Evolutionary conservation across 2,797 vertebrate genomes (phyloP).

Genomic region (Melanotaenia pygmaea): DNA sequence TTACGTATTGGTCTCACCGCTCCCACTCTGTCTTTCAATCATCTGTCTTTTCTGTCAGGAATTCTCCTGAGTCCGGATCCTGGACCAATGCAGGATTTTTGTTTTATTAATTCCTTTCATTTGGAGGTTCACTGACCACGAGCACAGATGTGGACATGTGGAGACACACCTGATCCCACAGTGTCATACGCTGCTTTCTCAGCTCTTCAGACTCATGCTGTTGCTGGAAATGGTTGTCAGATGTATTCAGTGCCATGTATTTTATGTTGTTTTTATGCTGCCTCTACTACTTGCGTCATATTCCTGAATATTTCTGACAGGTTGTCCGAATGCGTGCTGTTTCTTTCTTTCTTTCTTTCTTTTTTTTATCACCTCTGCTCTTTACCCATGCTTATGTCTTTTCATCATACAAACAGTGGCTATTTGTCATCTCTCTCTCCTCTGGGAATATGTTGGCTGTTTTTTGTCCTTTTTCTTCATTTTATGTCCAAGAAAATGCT

Average conservation of each 20-base stretch:
- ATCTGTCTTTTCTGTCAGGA: constrained; percentile 67
- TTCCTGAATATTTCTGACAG: constrained; percentile 37
- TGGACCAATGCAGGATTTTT: constrained; percentile 83
- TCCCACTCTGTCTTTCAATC: constrained; percentile 19
- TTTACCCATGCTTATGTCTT: constrained; percentile 22
- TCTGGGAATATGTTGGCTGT: constrained; percentile 11
- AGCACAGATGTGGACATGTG: background rate
- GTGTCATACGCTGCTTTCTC: constrained; percentile 1
- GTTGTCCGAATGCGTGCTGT: constrained; percentile 22
- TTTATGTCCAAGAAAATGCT: constrained; percentile 30
- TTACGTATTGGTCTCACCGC: constrained; percentile 43
- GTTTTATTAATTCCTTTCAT: constrained; percentile 83
- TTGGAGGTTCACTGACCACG: constrained; percentile 80
- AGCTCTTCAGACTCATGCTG: constrained; percentile 28
- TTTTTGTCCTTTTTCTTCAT: background rate
- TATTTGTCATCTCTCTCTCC: constrained; percentile 49
- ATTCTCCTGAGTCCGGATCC: constrained; percentile 75
- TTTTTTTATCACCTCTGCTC: constrained; percentile 5
- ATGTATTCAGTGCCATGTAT: constrained; percentile 35
- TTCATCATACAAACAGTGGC: constrained; percentile 25
- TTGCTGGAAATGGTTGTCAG: constrained; percentile 42
- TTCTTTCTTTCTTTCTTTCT: constrained; percentile 5
- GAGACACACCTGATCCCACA: constrained; percentile 14
- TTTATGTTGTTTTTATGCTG: constrained; percentile 50
- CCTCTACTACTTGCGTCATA: constrained; percentile 46